Evolutionary conservation across 2,113 vertebrate genomes (phyloP).

Genomic region (Callorhinus ursinus): DNA sequence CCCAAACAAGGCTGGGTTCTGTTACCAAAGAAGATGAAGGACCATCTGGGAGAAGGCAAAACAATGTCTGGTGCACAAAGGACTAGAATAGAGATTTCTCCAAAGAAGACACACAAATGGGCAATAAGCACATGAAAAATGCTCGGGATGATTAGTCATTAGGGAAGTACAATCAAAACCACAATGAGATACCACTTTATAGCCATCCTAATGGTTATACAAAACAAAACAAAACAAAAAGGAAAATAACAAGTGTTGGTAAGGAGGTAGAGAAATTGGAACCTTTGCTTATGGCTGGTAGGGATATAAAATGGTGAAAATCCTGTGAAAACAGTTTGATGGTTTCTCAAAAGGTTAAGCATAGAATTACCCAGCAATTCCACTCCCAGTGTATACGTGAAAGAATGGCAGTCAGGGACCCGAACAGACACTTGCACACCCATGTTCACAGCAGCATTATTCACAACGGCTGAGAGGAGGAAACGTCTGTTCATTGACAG

Average conservation of each 20-base stretch:
- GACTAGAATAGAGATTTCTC: background rate
- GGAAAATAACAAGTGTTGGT: background rate
- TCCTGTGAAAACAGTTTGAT: background rate
- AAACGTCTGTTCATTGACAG: background rate
- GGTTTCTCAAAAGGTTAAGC: background rate
- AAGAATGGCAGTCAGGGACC: background rate
- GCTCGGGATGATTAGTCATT: background rate
- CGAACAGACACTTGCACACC: background rate
- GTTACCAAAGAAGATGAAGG: background rate
- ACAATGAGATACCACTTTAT: background rate
- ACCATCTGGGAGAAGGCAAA: background rate
- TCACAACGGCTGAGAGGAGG: background rate
- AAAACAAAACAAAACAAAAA: background rate
- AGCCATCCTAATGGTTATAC: background rate
- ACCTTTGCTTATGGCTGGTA: background rate
- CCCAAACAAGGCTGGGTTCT: background rate
- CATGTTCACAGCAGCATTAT: background rate
- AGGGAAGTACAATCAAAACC: background rate
- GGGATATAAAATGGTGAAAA: background rate
- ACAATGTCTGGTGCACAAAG: background rate
- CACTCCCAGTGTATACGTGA: fast-evolving
- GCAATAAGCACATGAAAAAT: background rate
- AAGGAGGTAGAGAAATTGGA: background rate
- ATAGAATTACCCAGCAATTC: background rate
- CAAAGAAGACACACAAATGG: background rate